phyloP scores from a whole-genome alignment of 2,113 vertebrate genomes.

The Perognathus longimembris region DNA sequence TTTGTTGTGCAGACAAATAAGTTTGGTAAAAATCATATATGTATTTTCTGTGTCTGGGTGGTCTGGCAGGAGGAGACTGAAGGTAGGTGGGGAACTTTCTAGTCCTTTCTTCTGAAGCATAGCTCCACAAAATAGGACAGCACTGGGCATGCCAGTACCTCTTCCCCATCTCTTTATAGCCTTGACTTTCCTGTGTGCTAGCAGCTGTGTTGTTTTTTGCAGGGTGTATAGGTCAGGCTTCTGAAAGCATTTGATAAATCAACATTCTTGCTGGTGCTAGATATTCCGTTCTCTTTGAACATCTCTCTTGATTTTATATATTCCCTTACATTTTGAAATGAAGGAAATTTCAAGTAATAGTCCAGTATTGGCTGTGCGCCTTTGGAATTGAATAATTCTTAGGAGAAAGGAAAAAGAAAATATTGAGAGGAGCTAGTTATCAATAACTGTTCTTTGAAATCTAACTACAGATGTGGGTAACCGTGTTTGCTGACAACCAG shows the following conservation, averaged over 20 bases:
- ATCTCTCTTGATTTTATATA: constrained; percentile 3
- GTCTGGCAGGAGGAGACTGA: background rate
- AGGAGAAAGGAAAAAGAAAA: background rate
- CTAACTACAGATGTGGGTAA: background rate
- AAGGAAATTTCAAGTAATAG: background rate
- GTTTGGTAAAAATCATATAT: background rate
- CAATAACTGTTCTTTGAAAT: constrained; percentile 35
- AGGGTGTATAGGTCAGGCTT: background rate
- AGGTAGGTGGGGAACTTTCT: background rate
- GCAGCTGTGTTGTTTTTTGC: background rate
- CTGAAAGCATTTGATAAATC: background rate
- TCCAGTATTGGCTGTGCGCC: background rate
- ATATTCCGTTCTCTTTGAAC: background rate
- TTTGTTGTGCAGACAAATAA: background rate
- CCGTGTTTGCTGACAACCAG: background rate
- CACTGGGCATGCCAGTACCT: background rate
- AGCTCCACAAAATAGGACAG: background rate
- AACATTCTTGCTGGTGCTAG: background rate
- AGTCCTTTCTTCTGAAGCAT: background rate
- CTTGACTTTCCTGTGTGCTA: background rate
- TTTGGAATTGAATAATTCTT: constrained; percentile 16
- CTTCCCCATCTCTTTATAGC: background rate
- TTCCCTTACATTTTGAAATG: background rate
- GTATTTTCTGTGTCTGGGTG: background rate
- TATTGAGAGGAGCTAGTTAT: background rate